phyloP scores from a whole-genome alignment of 92 coral and sea anemone genomes.

The Pocillopora meandrina region DNA sequence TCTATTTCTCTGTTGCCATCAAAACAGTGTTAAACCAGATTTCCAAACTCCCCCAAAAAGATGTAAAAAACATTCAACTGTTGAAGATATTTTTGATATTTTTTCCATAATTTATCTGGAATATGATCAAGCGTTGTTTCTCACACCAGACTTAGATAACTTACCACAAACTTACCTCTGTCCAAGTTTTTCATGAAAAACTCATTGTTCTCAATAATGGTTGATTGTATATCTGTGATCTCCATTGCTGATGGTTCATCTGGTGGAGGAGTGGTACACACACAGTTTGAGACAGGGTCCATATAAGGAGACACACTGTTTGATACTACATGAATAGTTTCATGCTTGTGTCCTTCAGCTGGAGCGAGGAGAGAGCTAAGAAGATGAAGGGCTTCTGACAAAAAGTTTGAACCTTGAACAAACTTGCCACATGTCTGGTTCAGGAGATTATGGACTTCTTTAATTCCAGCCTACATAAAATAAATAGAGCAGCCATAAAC shows the following conservation, averaged over 20 bases:
- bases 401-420: constrained; percentile 36
- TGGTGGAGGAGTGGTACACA: constrained; percentile 50
- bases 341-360: not conserved
- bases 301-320: not conserved
- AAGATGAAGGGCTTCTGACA: constrained; percentile 39
- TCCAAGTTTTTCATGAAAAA: not conserved
- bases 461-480: constrained; percentile 6
- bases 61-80: too few species aligned
- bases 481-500: not conserved
- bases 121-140: too few species aligned
- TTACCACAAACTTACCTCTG: constrained; percentile 13
- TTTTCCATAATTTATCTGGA: too few species aligned
- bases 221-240: constrained; percentile 20
- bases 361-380: constrained; percentile 3
- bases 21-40: too few species aligned
- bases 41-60: too few species aligned
- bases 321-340: too few species aligned
- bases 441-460: constrained; percentile 31
- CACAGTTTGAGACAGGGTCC: constrained; percentile 18
- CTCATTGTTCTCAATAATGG: constrained; percentile 16
- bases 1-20: too few species aligned
- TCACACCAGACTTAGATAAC: not conserved
- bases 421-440: constrained; percentile 13
- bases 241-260: constrained; percentile 44
- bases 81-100: too few species aligned